Conservation (phyloP, 1,140 invertebrate species). For the Sarcophaga peregrina region DNA sequence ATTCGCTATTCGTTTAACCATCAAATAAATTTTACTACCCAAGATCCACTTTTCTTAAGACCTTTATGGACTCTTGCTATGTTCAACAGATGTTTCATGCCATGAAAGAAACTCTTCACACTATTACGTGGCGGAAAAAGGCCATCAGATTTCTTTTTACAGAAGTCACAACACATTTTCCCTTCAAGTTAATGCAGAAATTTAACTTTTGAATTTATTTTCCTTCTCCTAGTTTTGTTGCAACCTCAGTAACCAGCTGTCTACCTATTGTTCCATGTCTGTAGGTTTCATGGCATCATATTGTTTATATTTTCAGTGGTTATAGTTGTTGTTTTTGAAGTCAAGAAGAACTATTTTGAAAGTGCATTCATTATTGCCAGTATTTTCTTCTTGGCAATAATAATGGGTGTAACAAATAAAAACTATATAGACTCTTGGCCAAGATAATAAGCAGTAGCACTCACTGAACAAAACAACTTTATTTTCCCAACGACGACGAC, state of each 20-base stretch:
- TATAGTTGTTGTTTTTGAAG: neutral
- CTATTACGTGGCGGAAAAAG: too few relatives aligned
- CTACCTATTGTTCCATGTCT: neutral
- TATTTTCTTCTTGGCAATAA: neutral
- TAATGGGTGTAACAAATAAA: neutral
- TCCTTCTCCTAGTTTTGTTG: neutral
- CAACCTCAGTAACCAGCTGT: neutral
- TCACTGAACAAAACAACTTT: neutral
- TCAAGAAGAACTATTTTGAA: constrained; percentile 23
- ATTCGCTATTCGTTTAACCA: too few relatives aligned
- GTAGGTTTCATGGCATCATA: too few relatives aligned
- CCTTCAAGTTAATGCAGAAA: too few relatives aligned
- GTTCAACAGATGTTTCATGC: too few relatives aligned
- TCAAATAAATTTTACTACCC: too few relatives aligned
- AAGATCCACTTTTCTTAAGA: too few relatives aligned
- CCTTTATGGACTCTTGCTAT: too few relatives aligned
- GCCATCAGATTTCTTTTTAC: too few relatives aligned
- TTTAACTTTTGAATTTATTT: neutral
- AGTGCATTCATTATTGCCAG: constrained; percentile 30
- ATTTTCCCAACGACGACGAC: neutral
- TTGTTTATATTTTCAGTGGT: too few relatives aligned
- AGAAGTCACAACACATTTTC: too few relatives aligned
- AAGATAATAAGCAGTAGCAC: constrained; percentile 12
- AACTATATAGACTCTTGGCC: neutral
- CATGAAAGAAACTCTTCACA: too few relatives aligned